phyloP scores from a whole-genome alignment of 2,113 vertebrate genomes.

The Saguinus midas region DNA sequence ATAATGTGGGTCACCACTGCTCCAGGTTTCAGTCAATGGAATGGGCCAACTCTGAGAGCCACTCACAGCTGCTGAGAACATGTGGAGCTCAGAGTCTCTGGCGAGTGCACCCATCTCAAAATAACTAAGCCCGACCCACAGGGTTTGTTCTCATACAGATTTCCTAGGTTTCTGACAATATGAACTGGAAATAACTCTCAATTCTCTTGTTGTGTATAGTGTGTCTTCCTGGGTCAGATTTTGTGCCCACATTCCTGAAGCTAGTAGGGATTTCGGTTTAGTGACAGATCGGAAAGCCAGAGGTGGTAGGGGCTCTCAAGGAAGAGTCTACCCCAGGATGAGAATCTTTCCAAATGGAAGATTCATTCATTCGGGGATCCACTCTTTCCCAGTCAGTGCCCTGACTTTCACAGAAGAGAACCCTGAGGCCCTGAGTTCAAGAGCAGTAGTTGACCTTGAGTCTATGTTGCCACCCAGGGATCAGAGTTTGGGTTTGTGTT shows the following conservation, averaged over 20 bases:
- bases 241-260: neutral
- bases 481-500: neutral
- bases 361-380: neutral
- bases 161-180: neutral
- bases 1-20: too few relatives aligned
- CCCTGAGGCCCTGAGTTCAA: neutral
- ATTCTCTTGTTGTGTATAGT: neutral
- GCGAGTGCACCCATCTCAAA: neutral
- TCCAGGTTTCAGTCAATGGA: neutral
- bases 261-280: neutral
- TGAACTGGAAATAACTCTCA: neutral
- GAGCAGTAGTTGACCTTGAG: neutral
- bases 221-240: neutral
- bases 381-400: neutral
- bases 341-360: neutral
- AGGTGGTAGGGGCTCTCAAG: neutral
- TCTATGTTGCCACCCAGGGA: neutral
- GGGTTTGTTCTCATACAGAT: neutral
- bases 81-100: neutral
- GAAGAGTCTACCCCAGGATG: too few relatives aligned
- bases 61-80: neutral
- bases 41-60: neutral
- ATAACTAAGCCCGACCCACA: neutral
- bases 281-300: neutral
- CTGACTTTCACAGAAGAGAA: neutral